phyloP scores from a whole-genome alignment of 2,888 invertebrate genomes.

The Schizaphis graminum region DNA sequence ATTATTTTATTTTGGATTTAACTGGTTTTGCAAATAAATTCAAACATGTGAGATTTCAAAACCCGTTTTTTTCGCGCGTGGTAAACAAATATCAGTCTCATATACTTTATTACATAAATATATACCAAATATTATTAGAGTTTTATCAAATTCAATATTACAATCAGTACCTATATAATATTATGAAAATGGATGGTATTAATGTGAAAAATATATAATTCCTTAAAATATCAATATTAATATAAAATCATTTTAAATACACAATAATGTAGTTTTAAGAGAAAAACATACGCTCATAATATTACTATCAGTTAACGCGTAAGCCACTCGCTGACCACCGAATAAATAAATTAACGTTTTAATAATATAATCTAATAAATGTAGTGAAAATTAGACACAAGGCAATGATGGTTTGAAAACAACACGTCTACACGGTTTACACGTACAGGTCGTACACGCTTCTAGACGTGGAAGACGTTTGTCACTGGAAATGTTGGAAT shows the following conservation, averaged over 20 bases:
- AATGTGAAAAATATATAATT: not conserved
- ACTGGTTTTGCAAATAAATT: constrained; percentile 42
- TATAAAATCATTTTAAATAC: not conserved
- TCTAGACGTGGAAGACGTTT: not conserved
- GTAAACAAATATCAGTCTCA: not conserved
- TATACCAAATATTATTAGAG: not conserved
- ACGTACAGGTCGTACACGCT: not conserved
- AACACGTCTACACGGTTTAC: not conserved
- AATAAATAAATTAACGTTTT: not conserved
- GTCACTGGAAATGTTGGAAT: not conserved
- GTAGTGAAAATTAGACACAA: not conserved
- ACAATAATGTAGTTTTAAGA: not conserved
- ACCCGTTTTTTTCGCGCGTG: constrained; percentile 19
- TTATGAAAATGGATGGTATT: not conserved
- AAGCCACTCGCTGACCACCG: not conserved
- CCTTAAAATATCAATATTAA: not conserved
- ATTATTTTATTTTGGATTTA: not conserved
- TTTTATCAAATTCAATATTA: not conserved
- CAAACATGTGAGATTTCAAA: not conserved
- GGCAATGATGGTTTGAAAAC: not conserved
- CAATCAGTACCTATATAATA: not conserved
- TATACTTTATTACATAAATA: not conserved
- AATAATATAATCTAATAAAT: not conserved
- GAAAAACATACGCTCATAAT: not conserved
- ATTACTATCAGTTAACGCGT: not conserved